Base-by-base conservation (phyloP, 2,797 vertebrate species). In the Acanthurus tractus region DNA sequence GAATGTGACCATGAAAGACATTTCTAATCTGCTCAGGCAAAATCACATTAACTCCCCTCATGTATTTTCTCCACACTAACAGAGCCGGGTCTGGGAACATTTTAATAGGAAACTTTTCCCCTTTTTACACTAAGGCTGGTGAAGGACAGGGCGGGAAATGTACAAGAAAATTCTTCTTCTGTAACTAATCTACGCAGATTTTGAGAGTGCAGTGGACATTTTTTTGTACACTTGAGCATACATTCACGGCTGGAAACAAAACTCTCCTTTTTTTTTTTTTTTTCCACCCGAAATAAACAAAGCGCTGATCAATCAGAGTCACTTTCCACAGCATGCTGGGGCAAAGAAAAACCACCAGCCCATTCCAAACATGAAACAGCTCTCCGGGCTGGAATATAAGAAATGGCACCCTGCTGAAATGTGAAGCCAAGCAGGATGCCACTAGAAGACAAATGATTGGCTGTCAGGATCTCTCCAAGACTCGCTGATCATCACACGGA, bases 1-100 rank as follows among this genome's bases (percentile, higher is more conserved):
- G 94, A 94, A 92, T 90, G 92, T 88, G 88, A 92, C 94, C 92
- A 94, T 94, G 94, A 94, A 94, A 95, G 94, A 95, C 92, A 88
- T 93, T 94, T 94, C 87, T 95, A 95, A 95, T 94, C 94, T 95
- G 89, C 92, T 94, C 92, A 90, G 83, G 82, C 86, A 86, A 95
- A 95, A 95, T 95, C 94, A 95, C 93, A 95, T 95, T 95, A 95
- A 92, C 92, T 93, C 79, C 59, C 83, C 77, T 88, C 92, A 91
- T 94, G 89, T 92, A 92, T 92, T 94, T 95, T 88, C 78, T 83
- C 87, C 89, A 89, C 90, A 91, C 88, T 78, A 87, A 92, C 85
- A 83, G 77, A 84, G 85, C 80, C 48, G 55, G 59, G 83, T 88
- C 82, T 86, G 88, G 82, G 85, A 89, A 92, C 67, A 87, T 82